These are phyloP conservation scores for Epicauta chinensis DNA, from an alignment of 1,140 invertebrate genomes.

Conservation along the genomic window DNA sequence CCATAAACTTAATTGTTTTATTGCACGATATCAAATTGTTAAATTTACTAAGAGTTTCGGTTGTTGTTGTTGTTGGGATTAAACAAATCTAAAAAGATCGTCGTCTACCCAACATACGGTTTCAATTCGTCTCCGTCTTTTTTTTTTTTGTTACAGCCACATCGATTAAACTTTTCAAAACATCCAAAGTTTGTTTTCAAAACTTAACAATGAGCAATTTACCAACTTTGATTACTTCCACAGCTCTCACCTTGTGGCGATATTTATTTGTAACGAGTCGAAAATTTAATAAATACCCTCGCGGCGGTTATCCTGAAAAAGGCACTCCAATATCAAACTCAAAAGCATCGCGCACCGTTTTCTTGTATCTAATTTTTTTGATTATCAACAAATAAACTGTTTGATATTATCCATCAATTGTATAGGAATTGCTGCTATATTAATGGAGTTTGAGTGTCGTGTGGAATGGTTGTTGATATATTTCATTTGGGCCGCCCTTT, in stretches of 20 bases:
- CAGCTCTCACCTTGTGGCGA: slow-evolving; percentile 2
- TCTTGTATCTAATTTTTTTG: too few species aligned
- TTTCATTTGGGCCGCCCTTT: slow-evolving; percentile 29
- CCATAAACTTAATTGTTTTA: too few species aligned
- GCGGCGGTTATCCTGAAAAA: not conserved
- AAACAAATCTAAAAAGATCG: too few species aligned
- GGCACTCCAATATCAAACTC: not conserved
- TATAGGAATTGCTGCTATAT: too few species aligned
- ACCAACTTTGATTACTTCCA: slow-evolving; percentile 16
- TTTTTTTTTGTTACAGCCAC: too few species aligned
- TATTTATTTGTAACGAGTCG: slow-evolving; percentile 18
- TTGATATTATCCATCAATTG: too few species aligned
- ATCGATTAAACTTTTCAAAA: slow-evolving; percentile 18
- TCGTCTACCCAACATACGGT: too few species aligned
- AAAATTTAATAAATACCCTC: slow-evolving; percentile 10
- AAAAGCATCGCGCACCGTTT: not conserved
- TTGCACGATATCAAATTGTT: too few species aligned
- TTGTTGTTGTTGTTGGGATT: too few species aligned
- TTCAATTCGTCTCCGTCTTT: too few species aligned
- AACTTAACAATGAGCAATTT: slow-evolving; percentile 19
- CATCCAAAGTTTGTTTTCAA: slow-evolving; percentile 15
- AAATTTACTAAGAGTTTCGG: too few species aligned
- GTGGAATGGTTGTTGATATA: slow-evolving; percentile 27
- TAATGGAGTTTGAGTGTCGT: slow-evolving; percentile 21
- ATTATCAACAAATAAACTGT: too few species aligned